Base-by-base conservation (phyloP, 2,888 invertebrate species). In the Unio delphinus region DNA sequence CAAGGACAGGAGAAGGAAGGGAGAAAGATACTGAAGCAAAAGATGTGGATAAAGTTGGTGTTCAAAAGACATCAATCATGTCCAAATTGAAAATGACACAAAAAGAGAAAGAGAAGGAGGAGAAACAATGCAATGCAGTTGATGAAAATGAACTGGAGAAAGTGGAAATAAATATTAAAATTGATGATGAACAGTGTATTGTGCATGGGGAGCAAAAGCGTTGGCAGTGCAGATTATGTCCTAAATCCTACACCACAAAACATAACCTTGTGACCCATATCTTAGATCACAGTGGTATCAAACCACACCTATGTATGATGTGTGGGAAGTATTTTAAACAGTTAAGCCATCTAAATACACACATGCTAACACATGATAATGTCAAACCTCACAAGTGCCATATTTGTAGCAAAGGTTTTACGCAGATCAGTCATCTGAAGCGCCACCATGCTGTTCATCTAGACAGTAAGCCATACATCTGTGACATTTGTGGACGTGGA, bases 241-340 rank as follows among this genome's bases (percentile, higher is more conserved):
- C 84, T 11, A 89, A 89, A 74, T 86, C 86, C 8, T 90, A 89
- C 80, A 88, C 89, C 5, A 88, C 89, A 17, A 89, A 89, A 68
- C 89, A 89, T 76, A 89, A 89, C 70, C 81, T 90, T 45, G 86
- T 89, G 7, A 87, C 88, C 56, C 90, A 90, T 74, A 85, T 89
- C 23, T 78, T 89, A 2, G 89, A 87, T 60, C 90, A 90, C 72
- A 83, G 82, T 64, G 87, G 88, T 34, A 88, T 90, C 65, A 89
- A 89, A 65, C 89, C 89, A 0, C 89, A 89, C 75, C 76, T 83
- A 30, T 90, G 90, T 70, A 79, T 84, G 67, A 82, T 88, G n/a
- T 90, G 90, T 82, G 87, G 87, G 58, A 89, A 89, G 77, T 84
- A 85, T 68, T 90, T 90, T 79, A 89, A 87, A 71, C 89, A 90